Evolutionary conservation across 2,113 vertebrate species (phyloP), one percentile per base, ranked within the genome.

Genomic region (Falco punctatus): DNA sequence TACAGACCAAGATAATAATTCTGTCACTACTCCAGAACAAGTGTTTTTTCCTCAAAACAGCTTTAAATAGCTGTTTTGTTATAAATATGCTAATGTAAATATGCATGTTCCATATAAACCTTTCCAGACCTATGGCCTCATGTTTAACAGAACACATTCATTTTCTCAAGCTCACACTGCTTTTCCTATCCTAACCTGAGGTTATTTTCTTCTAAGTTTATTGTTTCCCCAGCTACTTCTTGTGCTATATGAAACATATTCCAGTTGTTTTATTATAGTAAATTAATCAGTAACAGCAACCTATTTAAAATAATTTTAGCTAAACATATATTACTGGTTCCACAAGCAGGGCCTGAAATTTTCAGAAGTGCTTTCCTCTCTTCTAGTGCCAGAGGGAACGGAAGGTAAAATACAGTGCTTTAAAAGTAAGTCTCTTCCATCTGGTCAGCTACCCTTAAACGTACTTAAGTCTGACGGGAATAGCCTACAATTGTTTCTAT

Each of bases 371-470:
- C 69, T 81, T 65, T 88, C 28, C 38, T 88, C 61, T 81, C 59
- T 91, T 88, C 85, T 75, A 67, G 18, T 69, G 49, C 59, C 80
- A 71, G 77, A 80, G 62, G 88, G 83, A 95, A 90, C 1, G 40
- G 86, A 92, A 82, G 57, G 93, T 88, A 94, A 95, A 93, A 88
- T 35, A 81, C 1, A 30, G 26, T 26, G 62, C 46, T 97, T 96
- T 92, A 67, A 91, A 98, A 96, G 92, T 86, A 73, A 94, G 58
- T 28, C 62, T 93, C 84, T 91, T 90, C 64, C 90, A 89, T 93
- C 91, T 92, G 93, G 80, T 82, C 69, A 94, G 64, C 75, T 81
- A 66, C 69, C 33, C 81, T 94, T 83, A 93, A 95, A 91, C 51
- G 49, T 78, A 74, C 35, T 92, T 77, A 66, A 40, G 84, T 52